Conservation (phyloP, 2,888 invertebrate species). For the Pyrochroa serraticornis region DNA sequence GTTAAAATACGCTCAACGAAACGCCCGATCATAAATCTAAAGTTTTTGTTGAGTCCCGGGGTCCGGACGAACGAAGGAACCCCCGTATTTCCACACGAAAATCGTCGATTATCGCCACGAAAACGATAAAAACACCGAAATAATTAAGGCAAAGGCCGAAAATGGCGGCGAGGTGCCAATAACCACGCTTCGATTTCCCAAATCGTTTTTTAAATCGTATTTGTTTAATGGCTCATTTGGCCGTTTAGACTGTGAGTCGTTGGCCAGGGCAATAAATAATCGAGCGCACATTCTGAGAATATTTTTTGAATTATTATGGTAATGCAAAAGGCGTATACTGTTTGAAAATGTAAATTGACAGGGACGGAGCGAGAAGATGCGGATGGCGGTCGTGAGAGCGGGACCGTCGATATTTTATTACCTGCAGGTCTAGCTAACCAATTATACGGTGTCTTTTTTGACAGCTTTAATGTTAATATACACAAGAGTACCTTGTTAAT, state of each 20-base stretch:
- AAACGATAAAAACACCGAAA: slow-evolving; percentile 28
- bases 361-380: slow-evolving; percentile 52
- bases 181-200: slow-evolving; percentile 27
- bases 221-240: slow-evolving; percentile 46
- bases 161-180: slow-evolving; percentile 39
- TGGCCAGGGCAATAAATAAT: slow-evolving; percentile 24
- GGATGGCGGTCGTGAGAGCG: slow-evolving; percentile 39
- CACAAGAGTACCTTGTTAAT: slow-evolving; percentile 59
- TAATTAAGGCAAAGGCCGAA: too few relatives aligned
- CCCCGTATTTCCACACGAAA: slow-evolving; percentile 5
- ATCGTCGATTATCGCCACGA: background rate
- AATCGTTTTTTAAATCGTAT: slow-evolving; percentile 48
- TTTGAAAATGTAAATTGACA: slow-evolving; percentile 60
- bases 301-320: slow-evolving; percentile 59
- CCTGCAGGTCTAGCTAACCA: slow-evolving; percentile 58
- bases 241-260: slow-evolving; percentile 46
- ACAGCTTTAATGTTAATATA: slow-evolving; percentile 60
- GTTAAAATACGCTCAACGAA: slow-evolving; percentile 50
- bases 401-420: slow-evolving; percentile 55
- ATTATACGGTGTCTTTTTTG: slow-evolving; percentile 60
- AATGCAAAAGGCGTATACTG: slow-evolving; percentile 59
- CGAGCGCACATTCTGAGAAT: slow-evolving; percentile 48
- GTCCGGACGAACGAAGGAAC: background rate
- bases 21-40: slow-evolving; percentile 51
- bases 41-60: slow-evolving; percentile 10